A percentile compares a stretch with the other conserved stretches of the same genome.
These are phyloP conservation scores for Nemopilema nomurai DNA, from an alignment of 30 jellyfish, hydroid and myxozoan species.

Conservation along the genomic window DNA sequence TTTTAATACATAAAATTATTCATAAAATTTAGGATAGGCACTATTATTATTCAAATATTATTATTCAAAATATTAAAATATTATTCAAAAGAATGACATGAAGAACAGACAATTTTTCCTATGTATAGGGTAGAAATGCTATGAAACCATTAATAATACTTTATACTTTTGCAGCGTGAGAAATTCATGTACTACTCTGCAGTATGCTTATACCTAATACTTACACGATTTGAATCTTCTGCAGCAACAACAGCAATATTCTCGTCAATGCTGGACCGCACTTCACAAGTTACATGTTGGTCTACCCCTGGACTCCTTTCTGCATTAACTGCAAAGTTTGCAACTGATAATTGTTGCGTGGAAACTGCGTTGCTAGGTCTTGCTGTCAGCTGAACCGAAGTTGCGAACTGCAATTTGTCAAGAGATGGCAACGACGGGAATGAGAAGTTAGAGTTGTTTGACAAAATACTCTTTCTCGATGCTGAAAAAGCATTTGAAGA, in stretches of 20 bases:
- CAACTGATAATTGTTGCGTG: neutral
- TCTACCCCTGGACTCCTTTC: neutral
- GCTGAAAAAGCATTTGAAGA: neutral
- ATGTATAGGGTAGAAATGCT: no score
- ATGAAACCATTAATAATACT: no score
- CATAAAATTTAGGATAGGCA: no score
- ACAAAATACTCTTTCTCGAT: neutral
- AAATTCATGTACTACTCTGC: no score
- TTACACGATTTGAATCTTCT: neutral
- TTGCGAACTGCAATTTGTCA: slow-evolving; percentile 35
- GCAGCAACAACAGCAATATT: neutral
- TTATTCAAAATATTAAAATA: no score
- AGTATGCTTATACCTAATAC: neutral
- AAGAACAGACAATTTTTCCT: no score
- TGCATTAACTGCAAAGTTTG: neutral
- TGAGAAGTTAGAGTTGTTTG: slow-evolving; percentile 16
- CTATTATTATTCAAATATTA: no score
- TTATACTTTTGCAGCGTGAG: no score
- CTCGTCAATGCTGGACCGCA: neutral
- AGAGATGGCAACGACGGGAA: slow-evolving; percentile 63
- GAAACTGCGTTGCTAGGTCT: neutral
- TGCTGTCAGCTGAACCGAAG: slow-evolving; percentile 15
- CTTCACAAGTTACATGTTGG: neutral
- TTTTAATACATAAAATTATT: no score
- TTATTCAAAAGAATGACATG: no score